Evolutionary conservation across 1,140 invertebrate genomes (phyloP).

Genomic region (Drosophila ohnishii): DNA sequence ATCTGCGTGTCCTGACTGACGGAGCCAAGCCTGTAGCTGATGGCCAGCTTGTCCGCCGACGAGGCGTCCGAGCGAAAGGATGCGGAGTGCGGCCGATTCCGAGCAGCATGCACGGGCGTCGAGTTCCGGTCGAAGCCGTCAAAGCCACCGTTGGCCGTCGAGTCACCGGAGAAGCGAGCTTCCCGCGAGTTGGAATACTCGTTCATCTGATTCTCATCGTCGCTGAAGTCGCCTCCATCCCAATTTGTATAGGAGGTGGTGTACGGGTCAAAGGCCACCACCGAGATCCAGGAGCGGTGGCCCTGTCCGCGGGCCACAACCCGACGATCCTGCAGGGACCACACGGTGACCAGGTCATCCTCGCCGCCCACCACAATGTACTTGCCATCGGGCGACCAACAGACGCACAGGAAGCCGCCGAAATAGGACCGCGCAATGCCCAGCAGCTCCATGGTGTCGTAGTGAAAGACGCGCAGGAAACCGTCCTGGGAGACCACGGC

Average conservation of each 20-base stretch:
- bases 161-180: conserved; percentile 72
- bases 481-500: conserved; percentile 98
- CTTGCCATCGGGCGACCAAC: conserved; percentile 98
- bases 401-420: conserved; percentile 97
- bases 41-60: conserved; percentile 84
- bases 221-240: conserved; percentile 85
- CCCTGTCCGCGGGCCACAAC: conserved; percentile 98
- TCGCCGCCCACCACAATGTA: conserved; percentile 98
- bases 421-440: conserved; percentile 97
- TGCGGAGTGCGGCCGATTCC: conserved; percentile 84
- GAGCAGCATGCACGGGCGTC: conserved; percentile 71
- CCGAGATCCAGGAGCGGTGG: conserved; percentile 97
- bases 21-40: conserved; percentile 95
- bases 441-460: conserved; percentile 97
- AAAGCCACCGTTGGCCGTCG: conserved; percentile 82
- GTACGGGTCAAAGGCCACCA: conserved; percentile 98
- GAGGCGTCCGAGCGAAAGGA: conserved; percentile 84
- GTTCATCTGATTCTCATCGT: conserved; percentile 85
- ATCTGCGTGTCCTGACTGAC: conserved; percentile 99
- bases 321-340: conserved; percentile 95
- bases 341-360: conserved; percentile 99
- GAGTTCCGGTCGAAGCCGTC: conserved; percentile 83
- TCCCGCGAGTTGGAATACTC: conserved; percentile 73
- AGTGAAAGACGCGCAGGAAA: conserved; percentile 97
- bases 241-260: conserved; percentile 87